Percentiles rank a stretch among this genome's conserved stretches.
Conservation (phyloP, 2,113 vertebrate species). For the Platycercus adscitus region DNA sequence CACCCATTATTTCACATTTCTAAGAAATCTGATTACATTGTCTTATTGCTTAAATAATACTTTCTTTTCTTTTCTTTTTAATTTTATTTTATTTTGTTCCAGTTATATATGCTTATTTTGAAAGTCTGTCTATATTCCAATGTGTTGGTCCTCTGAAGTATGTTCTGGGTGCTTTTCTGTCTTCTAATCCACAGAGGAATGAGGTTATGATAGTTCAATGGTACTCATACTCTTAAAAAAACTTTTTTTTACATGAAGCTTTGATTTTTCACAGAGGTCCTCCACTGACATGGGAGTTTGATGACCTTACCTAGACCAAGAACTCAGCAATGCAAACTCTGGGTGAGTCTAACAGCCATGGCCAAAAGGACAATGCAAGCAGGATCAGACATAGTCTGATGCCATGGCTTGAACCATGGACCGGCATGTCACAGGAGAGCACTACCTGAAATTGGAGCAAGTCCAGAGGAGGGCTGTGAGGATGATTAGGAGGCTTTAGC, state of each 20-base stretch:
- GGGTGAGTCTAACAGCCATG: not conserved
- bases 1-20: not conserved
- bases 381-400: not conserved
- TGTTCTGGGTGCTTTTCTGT: not conserved
- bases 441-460: not conserved
- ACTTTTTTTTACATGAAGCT: not conserved
- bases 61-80: not conserved
- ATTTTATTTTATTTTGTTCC: not conserved
- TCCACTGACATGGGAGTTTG: not conserved
- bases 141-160: not conserved
- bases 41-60: not conserved
- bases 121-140: not conserved
- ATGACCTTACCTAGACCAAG: not conserved
- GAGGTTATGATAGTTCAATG: not conserved
- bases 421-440: not conserved
- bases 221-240: not conserved
- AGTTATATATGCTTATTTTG: not conserved
- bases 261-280: not conserved
- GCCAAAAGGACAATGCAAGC: not conserved
- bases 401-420: not conserved
- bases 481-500: not conserved
- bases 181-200: not conserved
- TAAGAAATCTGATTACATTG: not conserved
- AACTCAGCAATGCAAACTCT: not conserved
- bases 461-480: not conserved